Base-by-base conservation (phyloP, 2,888 invertebrate genomes). In the Zaprionus lineosus region DNA sequence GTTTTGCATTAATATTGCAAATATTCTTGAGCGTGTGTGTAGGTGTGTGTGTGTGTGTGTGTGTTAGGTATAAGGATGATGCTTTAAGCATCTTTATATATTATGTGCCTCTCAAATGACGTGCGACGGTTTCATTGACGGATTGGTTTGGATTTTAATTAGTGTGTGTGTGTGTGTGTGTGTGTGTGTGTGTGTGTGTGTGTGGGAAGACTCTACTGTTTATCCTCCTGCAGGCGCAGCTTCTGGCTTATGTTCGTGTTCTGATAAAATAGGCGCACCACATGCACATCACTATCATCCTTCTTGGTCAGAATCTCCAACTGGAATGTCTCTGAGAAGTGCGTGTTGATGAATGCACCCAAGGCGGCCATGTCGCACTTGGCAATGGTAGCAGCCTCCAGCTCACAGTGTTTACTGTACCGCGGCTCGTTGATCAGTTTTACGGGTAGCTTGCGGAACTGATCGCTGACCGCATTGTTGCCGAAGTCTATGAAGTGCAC, bases 401-500 rank as follows among this genome's bases (percentile, higher is more conserved):
- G 88, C 2, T 92, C 91, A 74, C 94, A 94, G 71, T 92, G 92
- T 60, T 92, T 91, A 0, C 94, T 92, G 3, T 93, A 89, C 0
- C 91, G 91, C 5, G 92, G 92, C 61, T 91, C 91, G 3, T 89
- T 75, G 46, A 91, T 91, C 7, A 94, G 88, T 28, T 92, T 91
- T 16, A 92, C 91, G 0, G 94, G 93, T 34, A 94, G 88, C 67
- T 91, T 91, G 47, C 92, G 91, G 24, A 94, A 86, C 78, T 93
- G 92, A 39, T 91, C 91, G 0, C 92, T 91, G 2, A 92, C 89
- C 0, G 92, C 91, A 1, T 92, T 91, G 81, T 94, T 94, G 7
- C 94, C 94, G 83, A 93, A 94, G 86, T 94, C 94, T 2, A 95
- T 92, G 76, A 95, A 95, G 7, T 94, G 92, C 2, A 95, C 94